These are phyloP conservation scores for Drosophila fungiperda DNA, from an alignment of 2,888 invertebrate genomes.

Conservation along the genomic window DNA sequence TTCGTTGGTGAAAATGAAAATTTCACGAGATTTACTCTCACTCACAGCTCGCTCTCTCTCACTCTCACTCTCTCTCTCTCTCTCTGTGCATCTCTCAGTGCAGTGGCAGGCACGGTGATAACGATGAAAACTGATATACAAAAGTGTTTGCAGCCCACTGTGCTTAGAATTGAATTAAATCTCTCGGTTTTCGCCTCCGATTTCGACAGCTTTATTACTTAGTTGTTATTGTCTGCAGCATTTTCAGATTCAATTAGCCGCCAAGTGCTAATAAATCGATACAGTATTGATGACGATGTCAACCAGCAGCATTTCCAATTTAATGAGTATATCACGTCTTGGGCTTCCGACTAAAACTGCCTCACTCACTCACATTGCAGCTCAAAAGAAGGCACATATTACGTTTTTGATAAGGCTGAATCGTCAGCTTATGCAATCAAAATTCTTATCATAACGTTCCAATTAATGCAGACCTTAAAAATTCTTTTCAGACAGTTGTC, in stretches of 20 bases:
- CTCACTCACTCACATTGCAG: constrained; percentile 1
- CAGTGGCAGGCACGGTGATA: constrained; percentile 46
- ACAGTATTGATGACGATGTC: constrained; percentile 48
- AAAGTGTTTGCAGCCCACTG: constrained; percentile 21
- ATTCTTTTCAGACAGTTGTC: constrained; percentile 24
- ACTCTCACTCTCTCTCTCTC: constrained; percentile 2
- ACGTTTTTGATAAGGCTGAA: constrained; percentile 33
- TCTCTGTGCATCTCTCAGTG: neutral
- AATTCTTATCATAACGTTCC: constrained; percentile 44
- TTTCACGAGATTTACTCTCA: constrained; percentile 8
- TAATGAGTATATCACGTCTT: constrained; percentile 47
- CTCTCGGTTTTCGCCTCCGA: constrained; percentile 22
- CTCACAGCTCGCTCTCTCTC: constrained; percentile 1
- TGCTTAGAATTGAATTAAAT: constrained; percentile 25
- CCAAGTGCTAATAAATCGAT: constrained; percentile 45
- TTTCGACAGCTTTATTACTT: constrained; percentile 31
- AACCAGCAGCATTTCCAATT: constrained; percentile 32
- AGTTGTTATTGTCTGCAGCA: constrained; percentile 28
- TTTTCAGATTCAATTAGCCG: constrained; percentile 66
- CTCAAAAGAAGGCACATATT: neutral
- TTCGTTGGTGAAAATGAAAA: constrained; percentile 35
- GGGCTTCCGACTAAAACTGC: constrained; percentile 1
- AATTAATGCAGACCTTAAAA: constrained; percentile 19
- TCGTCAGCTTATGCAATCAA: constrained; percentile 26
- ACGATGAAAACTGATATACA: constrained; percentile 54